Evolutionary conservation across 2,888 invertebrate species (phyloP), one percentile per base, ranked within the genome.

Genomic region (Stratiomys singularior): DNA sequence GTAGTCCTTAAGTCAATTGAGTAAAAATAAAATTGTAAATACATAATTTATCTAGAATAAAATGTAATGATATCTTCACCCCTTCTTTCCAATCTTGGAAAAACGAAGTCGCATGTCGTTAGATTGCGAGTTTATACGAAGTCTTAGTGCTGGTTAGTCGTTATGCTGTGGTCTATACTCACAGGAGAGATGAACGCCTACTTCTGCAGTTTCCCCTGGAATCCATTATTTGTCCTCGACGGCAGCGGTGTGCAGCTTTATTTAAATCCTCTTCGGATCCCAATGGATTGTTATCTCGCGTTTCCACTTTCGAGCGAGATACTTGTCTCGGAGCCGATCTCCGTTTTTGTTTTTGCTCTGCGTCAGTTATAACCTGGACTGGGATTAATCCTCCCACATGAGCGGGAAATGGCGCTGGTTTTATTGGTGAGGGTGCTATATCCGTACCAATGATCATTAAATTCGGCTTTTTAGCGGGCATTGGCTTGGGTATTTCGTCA

Each of bases 131-230:
- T n/a, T n/a, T n/a, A n/a, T n/a, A n/a, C n/a, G n/a, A n/a, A n/a
- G n/a, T n/a, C n/a, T n/a, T n/a, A n/a, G n/a, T n/a, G n/a, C n/a
- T n/a, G n/a, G n/a, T n/a, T n/a, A n/a, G n/a, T n/a, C n/a, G n/a
- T n/a, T n/a, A n/a, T n/a, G n/a, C n/a, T n/a, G n/a, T n/a, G n/a
- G n/a, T n/a, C n/a, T n/a, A 52, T 74, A 56, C n/a, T 77, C 67
- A 77, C 76, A 77, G 23, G 7, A 77, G 18, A 21, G 76, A 52
- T 15, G 76, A 66, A 56, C 83, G 81, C 30, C 81, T 83, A 76
- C 46, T 79, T 77, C 82, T 82, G 67, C 85, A 85, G 71, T 82
- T 83, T 78, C 85, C 85, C 47, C 78, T 81, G 13, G 78, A 80
- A 80, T 85, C 84, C 44, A 82, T 82, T 63, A 78, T 83, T 81